Evolutionary conservation across 92 coral and sea anemone genomes (phyloP).

Genomic region (Bergia puertoricense): DNA sequence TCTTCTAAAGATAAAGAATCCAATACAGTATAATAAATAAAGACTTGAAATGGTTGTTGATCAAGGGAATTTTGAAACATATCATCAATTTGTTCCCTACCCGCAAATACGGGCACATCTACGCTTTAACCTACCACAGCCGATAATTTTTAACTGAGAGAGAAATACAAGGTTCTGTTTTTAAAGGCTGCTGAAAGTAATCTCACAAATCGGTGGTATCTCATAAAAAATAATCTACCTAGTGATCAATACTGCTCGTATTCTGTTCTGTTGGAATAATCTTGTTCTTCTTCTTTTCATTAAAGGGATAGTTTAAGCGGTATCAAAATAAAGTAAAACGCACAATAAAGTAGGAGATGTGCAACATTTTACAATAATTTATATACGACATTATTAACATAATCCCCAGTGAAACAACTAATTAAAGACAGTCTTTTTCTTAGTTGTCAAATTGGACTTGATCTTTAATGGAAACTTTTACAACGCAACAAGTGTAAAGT

Average conservation of each 20-base stretch:
- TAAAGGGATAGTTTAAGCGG: not conserved
- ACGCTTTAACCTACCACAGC: no score
- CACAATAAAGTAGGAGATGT: no score
- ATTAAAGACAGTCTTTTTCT: no score
- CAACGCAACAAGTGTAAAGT: not conserved
- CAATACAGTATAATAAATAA: not conserved
- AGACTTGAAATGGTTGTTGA: not conserved
- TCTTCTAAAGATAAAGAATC: conserved; percentile 3
- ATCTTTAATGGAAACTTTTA: no score
- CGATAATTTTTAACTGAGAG: not conserved
- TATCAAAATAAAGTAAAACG: not conserved
- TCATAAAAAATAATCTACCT: not conserved
- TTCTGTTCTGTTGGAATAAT: no score
- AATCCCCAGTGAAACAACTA: no score
- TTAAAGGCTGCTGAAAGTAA: not conserved
- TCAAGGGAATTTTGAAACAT: no score
- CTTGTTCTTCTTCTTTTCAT: not conserved
- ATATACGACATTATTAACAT: no score
- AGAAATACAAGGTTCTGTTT: not conserved
- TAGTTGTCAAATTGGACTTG: no score
- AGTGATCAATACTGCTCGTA: no score
- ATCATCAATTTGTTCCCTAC: not conserved
- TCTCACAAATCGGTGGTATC: not conserved
- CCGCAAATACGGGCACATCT: no score
- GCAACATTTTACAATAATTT: no score